Evolutionary conservation across 23 tunicate genomes (phyloP), one percentile per base, ranked within the genome.

Genomic region (Trididemnum nubilum): DNA sequence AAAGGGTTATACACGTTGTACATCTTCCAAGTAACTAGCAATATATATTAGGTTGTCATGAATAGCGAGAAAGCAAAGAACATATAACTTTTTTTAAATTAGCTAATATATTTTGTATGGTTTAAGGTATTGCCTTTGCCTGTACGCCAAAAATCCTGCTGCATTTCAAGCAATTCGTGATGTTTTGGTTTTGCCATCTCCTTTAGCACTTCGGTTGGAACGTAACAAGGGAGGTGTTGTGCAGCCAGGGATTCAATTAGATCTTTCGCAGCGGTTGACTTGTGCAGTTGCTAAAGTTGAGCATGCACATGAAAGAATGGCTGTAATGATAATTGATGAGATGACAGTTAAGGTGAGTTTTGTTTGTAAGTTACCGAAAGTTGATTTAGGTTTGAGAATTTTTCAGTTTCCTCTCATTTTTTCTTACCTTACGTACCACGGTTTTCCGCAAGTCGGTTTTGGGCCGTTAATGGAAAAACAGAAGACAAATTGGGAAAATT

Each of bases 181-280:
- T 44, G 54, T 44, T 44, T 44, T 44, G 15, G 54, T 44, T 44
- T 44, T 44, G 54, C 54, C 54, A 15, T 44, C 54, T 44, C 54
- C 54, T 44, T 44, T 15, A 15, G 15, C 54, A 44, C 54, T 44
- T 44, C 54, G 54, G 54, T 44, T 44, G 54, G 54, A 44, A 44
- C 54, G 54, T 44, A 44, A 44, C 54, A 44, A 44, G 54, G 54
- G 54, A 44, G 54, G 54, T 44, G 54, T 44, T 44, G 54, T 44
- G 15, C 54, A 44, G 54, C 54, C 54, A 44, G 54, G 54, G 54
- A 44, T 44, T 44, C 54, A 44, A 44, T 44, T 44, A 44, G 54
- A 44, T 44, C 54, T 44, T 44, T 44, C 15, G 54, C 54, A 44
- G 54, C 54, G 54, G 15, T 44, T 44, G 54, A 44, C 54, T 44